Evolutionary conservation across 2,113 vertebrate genomes (phyloP).

Genomic region (Malaclemys terrapin): DNA sequence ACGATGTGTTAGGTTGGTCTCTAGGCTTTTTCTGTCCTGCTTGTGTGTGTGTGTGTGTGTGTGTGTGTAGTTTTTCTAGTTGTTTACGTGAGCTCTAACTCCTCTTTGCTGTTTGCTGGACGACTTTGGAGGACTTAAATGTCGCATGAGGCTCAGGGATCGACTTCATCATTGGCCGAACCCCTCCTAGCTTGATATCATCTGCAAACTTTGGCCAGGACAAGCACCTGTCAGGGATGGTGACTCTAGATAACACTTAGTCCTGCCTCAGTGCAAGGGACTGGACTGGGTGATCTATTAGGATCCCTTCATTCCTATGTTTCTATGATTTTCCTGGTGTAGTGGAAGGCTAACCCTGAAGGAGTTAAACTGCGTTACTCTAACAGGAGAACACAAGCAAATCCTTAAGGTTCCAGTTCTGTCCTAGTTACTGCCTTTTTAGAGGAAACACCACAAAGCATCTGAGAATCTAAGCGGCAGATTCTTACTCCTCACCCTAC

Average conservation of each 20-base stretch:
- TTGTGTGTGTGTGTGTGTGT: background rate
- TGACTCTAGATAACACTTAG: too few species aligned
- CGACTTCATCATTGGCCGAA: too few species aligned
- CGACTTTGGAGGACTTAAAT: background rate
- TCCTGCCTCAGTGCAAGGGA: too few species aligned
- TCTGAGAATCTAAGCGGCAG: background rate
- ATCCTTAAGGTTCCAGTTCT: background rate
- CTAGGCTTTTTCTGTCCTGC: background rate
- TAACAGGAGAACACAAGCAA: background rate
- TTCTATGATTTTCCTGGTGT: background rate
- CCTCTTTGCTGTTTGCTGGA: rapidly evolving
- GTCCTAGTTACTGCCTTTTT: background rate
- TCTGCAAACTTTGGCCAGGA: too few species aligned
- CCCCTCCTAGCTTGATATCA: too few species aligned
- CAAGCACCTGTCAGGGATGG: too few species aligned
- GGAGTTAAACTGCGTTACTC: background rate
- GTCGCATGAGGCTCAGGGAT: background rate
- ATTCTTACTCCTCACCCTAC: background rate
- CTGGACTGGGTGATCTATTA: too few species aligned
- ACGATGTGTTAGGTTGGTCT: background rate
- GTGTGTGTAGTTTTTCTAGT: background rate
- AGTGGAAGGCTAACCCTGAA: background rate
- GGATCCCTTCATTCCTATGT: too few species aligned
- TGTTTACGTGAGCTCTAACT: background rate
- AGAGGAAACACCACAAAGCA: background rate